Evolutionary conservation across 1,140 invertebrate genomes (phyloP).

Genomic region (Drosophila triauraria): DNA sequence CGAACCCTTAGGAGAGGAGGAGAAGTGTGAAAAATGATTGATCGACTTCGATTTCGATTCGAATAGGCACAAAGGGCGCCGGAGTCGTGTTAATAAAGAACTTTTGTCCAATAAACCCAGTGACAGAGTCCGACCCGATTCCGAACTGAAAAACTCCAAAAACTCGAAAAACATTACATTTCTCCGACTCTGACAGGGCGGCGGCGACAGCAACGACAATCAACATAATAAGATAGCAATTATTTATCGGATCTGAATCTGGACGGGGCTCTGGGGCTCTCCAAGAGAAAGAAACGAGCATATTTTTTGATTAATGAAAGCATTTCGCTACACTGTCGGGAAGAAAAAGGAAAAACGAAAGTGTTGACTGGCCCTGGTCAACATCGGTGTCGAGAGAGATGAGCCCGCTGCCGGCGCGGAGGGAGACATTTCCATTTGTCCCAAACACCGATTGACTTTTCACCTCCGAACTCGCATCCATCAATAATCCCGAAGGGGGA

Average conservation of each 20-base stretch:
- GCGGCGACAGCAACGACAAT: constrained; percentile 79
- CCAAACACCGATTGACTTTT: constrained; percentile 44
- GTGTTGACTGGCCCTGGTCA: constrained; percentile 69
- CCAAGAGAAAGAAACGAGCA: constrained; percentile 42
- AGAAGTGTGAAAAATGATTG: constrained; percentile 81
- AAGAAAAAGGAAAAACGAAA: constrained; percentile 77
- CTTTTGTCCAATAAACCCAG: constrained; percentile 37
- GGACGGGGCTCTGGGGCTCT: neutral
- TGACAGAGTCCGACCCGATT: neutral
- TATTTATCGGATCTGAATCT: constrained; percentile 65
- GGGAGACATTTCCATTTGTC: constrained; percentile 66
- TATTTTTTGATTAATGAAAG: constrained; percentile 79
- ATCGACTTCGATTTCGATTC: constrained; percentile 59
- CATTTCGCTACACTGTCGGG: constrained; percentile 58
- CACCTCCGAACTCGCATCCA: constrained; percentile 17
- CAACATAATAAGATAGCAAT: constrained; percentile 82
- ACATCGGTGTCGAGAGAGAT: constrained; percentile 1
- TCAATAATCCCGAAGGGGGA: constrained; percentile 18
- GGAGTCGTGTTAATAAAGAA: constrained; percentile 72
- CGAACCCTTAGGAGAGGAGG: constrained; percentile 6
- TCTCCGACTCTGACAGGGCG: constrained; percentile 27
- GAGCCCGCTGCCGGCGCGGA: neutral
- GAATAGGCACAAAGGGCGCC: constrained; percentile 58
- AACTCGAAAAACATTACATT: neutral
- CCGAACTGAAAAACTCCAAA: neutral